Conservation (phyloP, 2,888 invertebrate genomes). For the Lasioglossum lativentre region DNA sequence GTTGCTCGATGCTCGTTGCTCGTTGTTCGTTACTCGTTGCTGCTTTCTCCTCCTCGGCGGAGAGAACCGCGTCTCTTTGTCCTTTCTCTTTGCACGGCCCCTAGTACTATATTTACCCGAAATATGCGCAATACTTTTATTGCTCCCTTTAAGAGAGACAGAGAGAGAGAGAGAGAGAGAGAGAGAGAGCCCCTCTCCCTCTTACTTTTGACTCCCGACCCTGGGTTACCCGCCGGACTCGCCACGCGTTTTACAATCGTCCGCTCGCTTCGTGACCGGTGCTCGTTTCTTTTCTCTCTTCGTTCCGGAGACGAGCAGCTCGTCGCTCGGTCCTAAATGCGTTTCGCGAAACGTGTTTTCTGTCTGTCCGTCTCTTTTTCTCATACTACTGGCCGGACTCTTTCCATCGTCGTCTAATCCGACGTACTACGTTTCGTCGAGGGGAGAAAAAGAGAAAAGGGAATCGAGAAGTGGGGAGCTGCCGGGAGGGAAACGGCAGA, state of each 20-base stretch:
- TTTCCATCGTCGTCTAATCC: neutral
- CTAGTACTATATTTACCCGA: conserved; percentile 75
- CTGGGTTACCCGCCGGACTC: conserved; percentile 5
- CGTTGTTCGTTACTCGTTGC: neutral
- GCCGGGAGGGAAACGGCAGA: conserved; percentile 16
- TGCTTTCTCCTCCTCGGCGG: neutral
- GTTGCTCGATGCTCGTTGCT: neutral
- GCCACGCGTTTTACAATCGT: conserved; percentile 3
- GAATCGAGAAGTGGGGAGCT: no score
- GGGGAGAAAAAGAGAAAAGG: neutral
- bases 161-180: no score
- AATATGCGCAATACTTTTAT: conserved; percentile 58
- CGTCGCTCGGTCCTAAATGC: conserved; percentile 8
- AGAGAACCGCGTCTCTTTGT: conserved; percentile 22
- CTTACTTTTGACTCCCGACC: neutral
- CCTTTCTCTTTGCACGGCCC: conserved; percentile 69
- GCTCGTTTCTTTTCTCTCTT: conserved; percentile 4
- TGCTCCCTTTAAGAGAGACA: conserved; percentile 6
- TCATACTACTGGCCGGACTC: neutral
- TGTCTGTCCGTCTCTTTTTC: neutral
- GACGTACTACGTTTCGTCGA: neutral
- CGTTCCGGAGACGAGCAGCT: no score
- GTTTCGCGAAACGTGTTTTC: conserved; percentile 27
- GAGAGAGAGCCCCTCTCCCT: conserved; percentile 2
- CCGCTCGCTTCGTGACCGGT: neutral